A percentile compares a stretch with the other conserved stretches of the same genome.
Evolutionary conservation across 2,797 vertebrate species (phyloP).

Genomic region (Heteromormyrus szaboi): DNA sequence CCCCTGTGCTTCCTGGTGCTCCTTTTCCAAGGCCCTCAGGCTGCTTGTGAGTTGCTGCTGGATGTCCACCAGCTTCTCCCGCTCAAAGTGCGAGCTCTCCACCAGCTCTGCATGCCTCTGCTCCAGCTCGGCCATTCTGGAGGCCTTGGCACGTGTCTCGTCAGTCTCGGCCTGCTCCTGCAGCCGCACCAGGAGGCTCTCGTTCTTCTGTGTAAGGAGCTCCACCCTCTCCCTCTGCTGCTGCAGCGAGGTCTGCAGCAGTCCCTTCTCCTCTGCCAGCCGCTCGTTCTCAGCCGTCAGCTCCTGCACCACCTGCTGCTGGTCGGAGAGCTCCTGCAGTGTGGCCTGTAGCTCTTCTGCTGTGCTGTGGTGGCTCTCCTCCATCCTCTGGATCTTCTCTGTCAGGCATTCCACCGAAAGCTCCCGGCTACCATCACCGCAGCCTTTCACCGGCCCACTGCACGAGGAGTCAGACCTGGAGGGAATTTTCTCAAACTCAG

Average conservation of each 20-base stretch:
- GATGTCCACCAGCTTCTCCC: slow-evolving; percentile 88
- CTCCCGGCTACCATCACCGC: slow-evolving; percentile 54
- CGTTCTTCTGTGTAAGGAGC: slow-evolving; percentile 81
- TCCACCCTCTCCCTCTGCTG: slow-evolving; percentile 84
- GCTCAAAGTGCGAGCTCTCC: slow-evolving; percentile 82
- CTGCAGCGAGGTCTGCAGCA: slow-evolving; percentile 81
- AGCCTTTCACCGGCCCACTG: slow-evolving; percentile 59
- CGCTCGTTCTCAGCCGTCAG: slow-evolving; percentile 89
- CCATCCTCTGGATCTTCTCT: slow-evolving; percentile 88
- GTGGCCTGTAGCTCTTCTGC: slow-evolving; percentile 93
- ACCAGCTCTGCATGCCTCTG: slow-evolving; percentile 78
- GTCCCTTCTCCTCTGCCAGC: slow-evolving; percentile 77
- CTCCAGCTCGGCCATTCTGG: slow-evolving; percentile 75
- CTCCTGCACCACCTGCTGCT: slow-evolving; percentile 93
- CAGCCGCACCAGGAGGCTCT: slow-evolving; percentile 68
- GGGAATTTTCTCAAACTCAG: slow-evolving; percentile 85
- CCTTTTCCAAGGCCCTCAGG: slow-evolving; percentile 76
- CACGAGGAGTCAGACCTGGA: slow-evolving; percentile 68
- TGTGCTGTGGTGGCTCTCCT: slow-evolving; percentile 93
- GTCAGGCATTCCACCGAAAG: slow-evolving; percentile 80
- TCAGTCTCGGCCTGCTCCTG: slow-evolving; percentile 74
- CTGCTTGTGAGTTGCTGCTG: slow-evolving; percentile 91
- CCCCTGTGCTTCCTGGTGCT: slow-evolving; percentile 75
- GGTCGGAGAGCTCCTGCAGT: slow-evolving; percentile 87
- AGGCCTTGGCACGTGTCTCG: slow-evolving; percentile 60